These are phyloP conservation scores for Pandemis cinnamomeana DNA, from an alignment of 2,888 invertebrate species.

Conservation along the genomic window DNA sequence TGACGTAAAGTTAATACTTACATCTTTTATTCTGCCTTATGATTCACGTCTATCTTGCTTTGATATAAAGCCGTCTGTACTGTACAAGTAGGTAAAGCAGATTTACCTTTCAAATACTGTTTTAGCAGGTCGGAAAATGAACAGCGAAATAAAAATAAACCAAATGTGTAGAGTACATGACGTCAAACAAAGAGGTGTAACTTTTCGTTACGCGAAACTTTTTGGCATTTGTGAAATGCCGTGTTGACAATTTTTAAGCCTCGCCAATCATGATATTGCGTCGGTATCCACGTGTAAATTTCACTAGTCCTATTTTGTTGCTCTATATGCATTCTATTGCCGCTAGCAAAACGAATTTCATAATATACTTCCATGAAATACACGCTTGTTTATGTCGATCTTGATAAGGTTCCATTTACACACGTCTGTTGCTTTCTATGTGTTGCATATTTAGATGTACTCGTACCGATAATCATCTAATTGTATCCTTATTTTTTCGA, in stretches of 20 bases:
- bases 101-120: constrained; percentile 16
- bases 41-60: constrained; percentile 21
- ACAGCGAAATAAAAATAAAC: constrained; percentile 24
- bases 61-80: constrained; percentile 19
- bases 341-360: neutral
- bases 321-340: neutral
- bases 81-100: constrained; percentile 16
- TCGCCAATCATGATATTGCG: neutral
- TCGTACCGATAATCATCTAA: neutral
- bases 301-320: neutral
- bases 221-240: constrained; percentile 33
- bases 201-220: constrained; percentile 29
- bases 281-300: neutral
- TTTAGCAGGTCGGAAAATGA: constrained; percentile 1
- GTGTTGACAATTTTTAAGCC: constrained; percentile 36
- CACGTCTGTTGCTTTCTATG: neutral
- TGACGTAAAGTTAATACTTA: constrained; percentile 32
- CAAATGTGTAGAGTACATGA: constrained; percentile 18
- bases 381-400: constrained; percentile 7
- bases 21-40: constrained; percentile 10
- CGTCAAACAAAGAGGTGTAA: constrained; percentile 31
- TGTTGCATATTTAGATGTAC: neutral
- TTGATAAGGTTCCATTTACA: neutral
- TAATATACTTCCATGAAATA: neutral
- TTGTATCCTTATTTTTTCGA: neutral